phyloP scores from a whole-genome alignment of 1,140 invertebrate species.

The Penaeus japonicus region DNA sequence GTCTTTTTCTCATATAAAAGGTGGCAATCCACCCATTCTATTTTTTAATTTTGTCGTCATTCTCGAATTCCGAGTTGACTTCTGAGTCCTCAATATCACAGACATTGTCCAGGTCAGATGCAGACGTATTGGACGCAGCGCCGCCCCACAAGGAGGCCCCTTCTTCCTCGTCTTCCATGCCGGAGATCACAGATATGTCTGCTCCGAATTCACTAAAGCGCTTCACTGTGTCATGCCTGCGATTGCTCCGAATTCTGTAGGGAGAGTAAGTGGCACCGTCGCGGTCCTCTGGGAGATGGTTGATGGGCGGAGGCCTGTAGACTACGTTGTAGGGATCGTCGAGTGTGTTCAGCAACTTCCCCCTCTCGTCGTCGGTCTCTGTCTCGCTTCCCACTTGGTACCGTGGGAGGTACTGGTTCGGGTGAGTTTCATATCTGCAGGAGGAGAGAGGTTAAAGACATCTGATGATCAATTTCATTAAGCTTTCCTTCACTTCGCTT shows the following conservation, averaged over 20 bases:
- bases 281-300: conserved; percentile 39
- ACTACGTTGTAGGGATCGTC: conserved; percentile 47
- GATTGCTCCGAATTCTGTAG: conserved; percentile 74
- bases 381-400: conserved; percentile 76
- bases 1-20: neutral
- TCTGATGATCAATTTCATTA: conserved; percentile 61
- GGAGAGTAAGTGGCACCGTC: conserved; percentile 62
- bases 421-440: conserved; percentile 80
- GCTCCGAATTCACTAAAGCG: conserved; percentile 56
- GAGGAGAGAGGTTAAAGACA: conserved; percentile 67
- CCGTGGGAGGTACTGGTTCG: conserved; percentile 83
- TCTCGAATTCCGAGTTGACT: conserved; percentile 58
- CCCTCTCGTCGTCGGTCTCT: conserved; percentile 70
- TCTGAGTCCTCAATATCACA: conserved; percentile 95
- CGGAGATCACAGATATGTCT: conserved; percentile 59
- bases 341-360: conserved; percentile 63
- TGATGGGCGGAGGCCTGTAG: conserved; percentile 33
- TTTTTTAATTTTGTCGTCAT: conserved; percentile 44
- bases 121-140: conserved; percentile 79
- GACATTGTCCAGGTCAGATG: conserved; percentile 78
- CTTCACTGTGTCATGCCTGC: conserved; percentile 67
- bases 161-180: conserved; percentile 69
- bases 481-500: conserved; percentile 65
- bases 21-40: neutral
- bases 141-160: conserved; percentile 76